Conservation (phyloP, 2,888 invertebrate species). For the Pristionchus japonicus region DNA sequence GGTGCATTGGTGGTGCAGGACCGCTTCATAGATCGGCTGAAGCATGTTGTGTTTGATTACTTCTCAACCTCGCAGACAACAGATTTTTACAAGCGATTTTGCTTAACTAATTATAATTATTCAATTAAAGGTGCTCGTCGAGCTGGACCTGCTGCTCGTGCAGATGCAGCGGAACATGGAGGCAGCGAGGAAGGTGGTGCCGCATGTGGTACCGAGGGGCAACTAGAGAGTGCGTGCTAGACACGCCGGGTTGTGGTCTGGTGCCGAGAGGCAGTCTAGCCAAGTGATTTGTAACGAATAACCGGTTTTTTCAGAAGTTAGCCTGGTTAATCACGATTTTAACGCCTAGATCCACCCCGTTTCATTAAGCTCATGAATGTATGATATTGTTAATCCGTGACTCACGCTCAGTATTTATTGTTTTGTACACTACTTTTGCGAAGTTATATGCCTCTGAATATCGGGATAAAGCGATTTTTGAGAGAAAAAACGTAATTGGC, state of each 20-base stretch:
- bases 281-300: too few relatives aligned
- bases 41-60: too few relatives aligned
- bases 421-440: not conserved
- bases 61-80: too few relatives aligned
- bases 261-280: too few relatives aligned
- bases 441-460: not conserved
- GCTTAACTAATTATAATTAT: not conserved
- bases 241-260: slow-evolving; percentile 12
- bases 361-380: not conserved
- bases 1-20: too few relatives aligned
- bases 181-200: not conserved
- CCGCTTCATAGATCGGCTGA: too few relatives aligned
- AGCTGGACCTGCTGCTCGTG: not conserved
- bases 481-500: not conserved
- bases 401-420: not conserved
- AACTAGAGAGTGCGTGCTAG: not conserved
- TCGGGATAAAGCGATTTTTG: not conserved
- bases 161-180: not conserved
- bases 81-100: too few relatives aligned
- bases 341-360: not conserved
- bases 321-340: too few relatives aligned
- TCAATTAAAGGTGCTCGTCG: not conserved
- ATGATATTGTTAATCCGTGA: not conserved
- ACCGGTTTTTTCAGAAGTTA: too few relatives aligned
- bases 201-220: not conserved